Base-by-base conservation (phyloP, 2,113 vertebrate genomes). In the Ibidorhyncha struthersii region DNA sequence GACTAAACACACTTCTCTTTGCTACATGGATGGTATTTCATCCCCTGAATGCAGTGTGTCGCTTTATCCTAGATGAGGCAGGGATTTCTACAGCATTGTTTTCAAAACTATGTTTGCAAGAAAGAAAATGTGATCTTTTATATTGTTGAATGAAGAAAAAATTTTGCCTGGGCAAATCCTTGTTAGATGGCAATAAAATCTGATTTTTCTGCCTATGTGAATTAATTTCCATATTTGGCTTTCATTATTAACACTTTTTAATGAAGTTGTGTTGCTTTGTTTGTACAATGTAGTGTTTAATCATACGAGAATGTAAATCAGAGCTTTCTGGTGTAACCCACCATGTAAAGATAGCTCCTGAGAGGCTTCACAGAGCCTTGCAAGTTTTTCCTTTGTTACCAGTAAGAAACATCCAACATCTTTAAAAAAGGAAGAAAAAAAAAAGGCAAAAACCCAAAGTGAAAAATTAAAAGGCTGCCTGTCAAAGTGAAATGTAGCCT, bases 321-420 rank as follows among this genome's bases (percentile, higher is more conserved):
- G 66, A 96, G 40, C 29, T 94, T 94, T 88, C 69, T 62, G 45
- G 26, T 76, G 59, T 85, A 96, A 94, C 45, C 23, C 49, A 82
- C 47, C 43, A 34, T 2, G 8, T 47, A 86, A 90, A 63, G 38
- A 62, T 21, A 96, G 36, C 27, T 88, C 77, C 45, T 69, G 16
- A 25, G 86, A 79, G 25, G 70, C 41, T 89, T 89, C 82, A 77
- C 13, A 88, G 47, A 70, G 23, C 62, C 43, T 73, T 66, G 63
- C 32, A 32, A 47, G 4, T n/a, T 72, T 90, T 90, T 49, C 9
- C 20, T 67, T 65, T 43, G 38, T 71, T 92, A 78, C 25, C 29
- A 67, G 19, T 45, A 40, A 95, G 65, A 94, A 86, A 5, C 2
- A 50, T 61, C 19, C 3, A 4, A 36, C 9, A 49, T 32, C 5